A percentile compares a stretch with the other conserved stretches of the same genome.
Evolutionary conservation across 2,113 vertebrate species (phyloP).

Genomic region (Scopus umbretta): DNA sequence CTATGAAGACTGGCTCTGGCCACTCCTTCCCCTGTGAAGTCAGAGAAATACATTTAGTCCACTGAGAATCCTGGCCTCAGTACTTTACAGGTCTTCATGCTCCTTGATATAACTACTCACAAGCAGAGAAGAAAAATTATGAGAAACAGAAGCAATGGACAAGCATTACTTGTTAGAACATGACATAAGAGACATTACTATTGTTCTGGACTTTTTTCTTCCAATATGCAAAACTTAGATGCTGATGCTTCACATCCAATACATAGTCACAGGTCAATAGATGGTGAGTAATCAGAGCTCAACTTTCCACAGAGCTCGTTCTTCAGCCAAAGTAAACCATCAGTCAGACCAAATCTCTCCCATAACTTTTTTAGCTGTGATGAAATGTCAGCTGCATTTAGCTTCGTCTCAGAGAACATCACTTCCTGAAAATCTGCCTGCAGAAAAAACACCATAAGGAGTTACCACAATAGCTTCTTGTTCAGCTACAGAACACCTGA

Average conservation of each 20-base stretch:
- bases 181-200: neutral
- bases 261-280: neutral
- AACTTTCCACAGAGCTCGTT: neutral
- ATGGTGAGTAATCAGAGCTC: neutral
- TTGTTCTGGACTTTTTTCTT: neutral
- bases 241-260: rapidly evolving
- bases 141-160: neutral
- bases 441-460: neutral
- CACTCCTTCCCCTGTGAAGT: neutral
- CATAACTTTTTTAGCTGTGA: neutral
- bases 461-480: neutral
- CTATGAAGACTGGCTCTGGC: neutral
- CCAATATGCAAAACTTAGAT: neutral
- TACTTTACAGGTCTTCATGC: neutral
- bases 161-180: neutral
- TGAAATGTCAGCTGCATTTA: neutral
- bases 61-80: neutral
- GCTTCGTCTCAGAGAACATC: neutral
- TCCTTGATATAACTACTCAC: neutral
- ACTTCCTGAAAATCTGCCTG: neutral
- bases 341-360: neutral
- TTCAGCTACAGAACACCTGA: neutral
- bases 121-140: neutral
- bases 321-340: neutral
- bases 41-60: neutral